Conservation (phyloP, 1,140 invertebrate species). For the Andrena cerasifolii region DNA sequence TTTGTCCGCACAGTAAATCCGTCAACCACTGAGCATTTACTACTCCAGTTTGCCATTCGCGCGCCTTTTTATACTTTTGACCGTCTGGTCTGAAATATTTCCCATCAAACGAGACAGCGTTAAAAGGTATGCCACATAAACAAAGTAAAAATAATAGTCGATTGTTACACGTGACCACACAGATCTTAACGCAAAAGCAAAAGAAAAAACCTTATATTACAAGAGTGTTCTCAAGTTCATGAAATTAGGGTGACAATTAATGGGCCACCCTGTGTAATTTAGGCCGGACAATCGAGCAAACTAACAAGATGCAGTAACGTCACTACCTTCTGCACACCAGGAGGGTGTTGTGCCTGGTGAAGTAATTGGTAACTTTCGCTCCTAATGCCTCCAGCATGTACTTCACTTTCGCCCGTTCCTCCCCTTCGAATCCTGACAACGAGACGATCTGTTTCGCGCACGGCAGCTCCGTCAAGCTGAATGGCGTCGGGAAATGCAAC, state of each 20-base stretch:
- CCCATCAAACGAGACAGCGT: neutral
- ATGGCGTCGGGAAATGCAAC: slow-evolving; percentile 93
- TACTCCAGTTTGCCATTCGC: slow-evolving; percentile 93
- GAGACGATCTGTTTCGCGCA: slow-evolving; percentile 89
- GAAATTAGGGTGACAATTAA: too few species aligned
- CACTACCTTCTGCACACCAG: slow-evolving; percentile 85
- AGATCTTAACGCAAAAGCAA: too few species aligned
- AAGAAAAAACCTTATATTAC: too few species aligned
- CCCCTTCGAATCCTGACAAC: slow-evolving; percentile 92
- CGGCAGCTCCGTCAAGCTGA: slow-evolving; percentile 85
- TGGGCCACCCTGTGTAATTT: too few species aligned
- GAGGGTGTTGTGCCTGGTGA: slow-evolving; percentile 89
- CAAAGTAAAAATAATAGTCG: too few species aligned
- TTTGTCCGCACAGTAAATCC: slow-evolving; percentile 95
- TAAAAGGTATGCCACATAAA: neutral
- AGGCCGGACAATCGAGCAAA: neutral
- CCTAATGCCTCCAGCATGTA: slow-evolving; percentile 92
- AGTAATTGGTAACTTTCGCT: slow-evolving; percentile 90
- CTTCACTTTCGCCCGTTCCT: slow-evolving; percentile 91
- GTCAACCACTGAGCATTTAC: slow-evolving; percentile 97
- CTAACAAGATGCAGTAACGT: too few species aligned
- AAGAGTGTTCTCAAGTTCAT: too few species aligned
- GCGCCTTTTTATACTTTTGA: slow-evolving; percentile 93
- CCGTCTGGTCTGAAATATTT: slow-evolving; percentile 88
- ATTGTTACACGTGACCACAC: too few species aligned